Evolutionary conservation across 1,140 invertebrate species (phyloP), one percentile per base, ranked within the genome.

Genomic region (Nylanderia fulva): DNA sequence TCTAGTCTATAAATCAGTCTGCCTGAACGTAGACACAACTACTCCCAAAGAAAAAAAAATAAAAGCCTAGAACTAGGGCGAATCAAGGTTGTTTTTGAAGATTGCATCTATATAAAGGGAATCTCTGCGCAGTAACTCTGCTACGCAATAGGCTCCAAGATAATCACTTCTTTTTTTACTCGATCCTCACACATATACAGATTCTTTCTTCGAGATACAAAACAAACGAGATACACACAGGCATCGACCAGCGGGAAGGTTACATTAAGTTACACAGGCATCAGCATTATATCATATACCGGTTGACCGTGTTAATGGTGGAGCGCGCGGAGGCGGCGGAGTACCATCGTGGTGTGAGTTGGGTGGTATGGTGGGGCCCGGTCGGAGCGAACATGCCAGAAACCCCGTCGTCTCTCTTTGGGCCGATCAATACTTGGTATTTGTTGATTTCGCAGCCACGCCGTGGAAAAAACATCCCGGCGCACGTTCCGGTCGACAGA

Each of bases 311-410:
- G 52, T 24, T 69, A 52, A 39, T 36, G 56, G 15, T 1, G n/a
- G n/a, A 18, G 13, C 42, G 13, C 45, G 45, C 45, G 80, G 80
- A 29, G 69, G 69, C 7, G 33, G 58, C 21, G 64, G 68, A 39
- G 36, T 54, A 85, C 18, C 27, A 8, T 18, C 5, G 11, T 36
- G 61, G 76, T 86, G 58, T 76, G 21, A 27, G 68, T 82, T 42
- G 42, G 42, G 74, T 39, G 77, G 15, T 69, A 80, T 93, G 91
- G 92, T 91, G 93, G 92, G 93, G 90, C 61, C 8, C 15, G 58
- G 79, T 74, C 33, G 85, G 33, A 76, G 89, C 89, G 93, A 94
- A 93, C 91, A 91, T 94, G 92, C 93, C 85, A 94, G 94, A 94
- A 94, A 88, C 86, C 90, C 89, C 92, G 90, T 92, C 68, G 63